phyloP scores from a whole-genome alignment of 2,113 vertebrate genomes.

The Picathartes gymnocephalus region DNA sequence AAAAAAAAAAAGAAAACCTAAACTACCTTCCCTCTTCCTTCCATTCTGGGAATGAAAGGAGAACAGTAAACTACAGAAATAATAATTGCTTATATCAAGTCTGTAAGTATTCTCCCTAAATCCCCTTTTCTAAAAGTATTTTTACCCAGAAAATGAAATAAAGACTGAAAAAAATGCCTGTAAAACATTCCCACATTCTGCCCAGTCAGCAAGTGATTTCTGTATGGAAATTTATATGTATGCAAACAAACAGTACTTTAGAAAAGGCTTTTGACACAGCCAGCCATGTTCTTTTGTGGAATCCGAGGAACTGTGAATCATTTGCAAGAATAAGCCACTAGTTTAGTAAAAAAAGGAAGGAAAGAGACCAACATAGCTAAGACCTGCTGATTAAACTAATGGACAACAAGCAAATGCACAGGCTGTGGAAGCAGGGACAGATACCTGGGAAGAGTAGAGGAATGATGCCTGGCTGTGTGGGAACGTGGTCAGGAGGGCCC shows the following conservation, averaged over 20 bases:
- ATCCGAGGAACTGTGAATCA: accelerated
- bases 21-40: neutral
- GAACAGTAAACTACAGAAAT: neutral
- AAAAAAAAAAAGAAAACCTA: no score
- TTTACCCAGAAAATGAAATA: neutral
- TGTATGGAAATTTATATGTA: neutral
- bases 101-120: neutral
- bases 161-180: neutral
- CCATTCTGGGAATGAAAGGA: neutral
- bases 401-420: neutral
- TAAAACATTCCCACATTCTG: neutral
- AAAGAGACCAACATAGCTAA: neutral
- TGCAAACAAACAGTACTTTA: neutral
- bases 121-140: neutral
- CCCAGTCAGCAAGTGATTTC: neutral
- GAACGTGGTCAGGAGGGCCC: neutral
- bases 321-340: neutral
- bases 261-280: neutral
- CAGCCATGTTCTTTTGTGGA: neutral
- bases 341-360: neutral
- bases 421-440: neutral
- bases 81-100: neutral
- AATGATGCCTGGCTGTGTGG: neutral
- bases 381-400: neutral
- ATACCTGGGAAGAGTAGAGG: neutral